Conservation (phyloP, 2,797 vertebrate species). For the Sebastes nivosus region DNA sequence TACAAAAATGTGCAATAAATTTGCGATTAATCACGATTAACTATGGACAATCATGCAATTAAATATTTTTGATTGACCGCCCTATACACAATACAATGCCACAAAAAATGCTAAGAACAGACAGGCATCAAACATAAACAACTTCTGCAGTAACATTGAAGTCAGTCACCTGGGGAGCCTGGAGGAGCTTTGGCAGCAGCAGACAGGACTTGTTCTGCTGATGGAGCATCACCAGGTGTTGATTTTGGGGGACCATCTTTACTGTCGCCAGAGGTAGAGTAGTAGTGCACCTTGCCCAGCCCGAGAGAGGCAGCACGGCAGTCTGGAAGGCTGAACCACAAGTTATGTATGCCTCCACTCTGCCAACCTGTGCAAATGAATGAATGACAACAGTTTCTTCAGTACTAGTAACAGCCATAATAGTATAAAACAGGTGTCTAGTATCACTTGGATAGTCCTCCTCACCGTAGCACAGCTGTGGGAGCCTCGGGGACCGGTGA, state of each 20-base stretch:
- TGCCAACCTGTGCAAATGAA: constrained; percentile 84
- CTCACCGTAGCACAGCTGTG: constrained; percentile 70
- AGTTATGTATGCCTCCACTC: constrained; percentile 72
- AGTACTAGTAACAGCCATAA: too few relatives aligned
- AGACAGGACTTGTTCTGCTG: constrained; percentile 50
- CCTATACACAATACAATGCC: neutral
- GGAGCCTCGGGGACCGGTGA: constrained; percentile 60
- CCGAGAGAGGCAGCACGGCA: constrained; percentile 77
- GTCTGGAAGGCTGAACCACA: constrained; percentile 79
- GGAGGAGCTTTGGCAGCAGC: constrained; percentile 29
- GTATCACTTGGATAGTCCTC: constrained; percentile 32
- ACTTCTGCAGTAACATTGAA: neutral
- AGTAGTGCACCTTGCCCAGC: constrained; percentile 85
- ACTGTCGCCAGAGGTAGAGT: constrained; percentile 83
- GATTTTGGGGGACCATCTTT: constrained; percentile 81
- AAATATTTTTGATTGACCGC: too few relatives aligned
- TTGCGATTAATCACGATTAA: too few relatives aligned
- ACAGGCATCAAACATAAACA: neutral
- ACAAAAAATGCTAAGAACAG: neutral
- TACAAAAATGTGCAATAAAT: too few relatives aligned
- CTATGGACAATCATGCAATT: too few relatives aligned
- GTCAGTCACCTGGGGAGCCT: constrained; percentile 57
- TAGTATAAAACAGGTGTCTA: neutral
- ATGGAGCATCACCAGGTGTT: constrained; percentile 40
- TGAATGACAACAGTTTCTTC: neutral